These are phyloP conservation scores for Penaeus chinensis DNA, from an alignment of 1,140 invertebrate genomes.

Conservation along the genomic window DNA sequence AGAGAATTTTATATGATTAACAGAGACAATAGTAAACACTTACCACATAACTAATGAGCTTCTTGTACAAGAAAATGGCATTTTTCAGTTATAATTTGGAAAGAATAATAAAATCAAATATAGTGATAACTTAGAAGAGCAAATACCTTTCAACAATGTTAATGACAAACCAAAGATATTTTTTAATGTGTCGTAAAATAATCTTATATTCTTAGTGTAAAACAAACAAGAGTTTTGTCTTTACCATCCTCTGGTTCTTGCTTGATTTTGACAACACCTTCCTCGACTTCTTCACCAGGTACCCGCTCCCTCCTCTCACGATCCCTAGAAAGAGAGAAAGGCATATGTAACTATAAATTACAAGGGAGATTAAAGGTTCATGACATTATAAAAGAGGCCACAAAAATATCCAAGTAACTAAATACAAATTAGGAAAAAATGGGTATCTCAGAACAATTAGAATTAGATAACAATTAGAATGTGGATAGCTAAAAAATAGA, in stretches of 20 bases:
- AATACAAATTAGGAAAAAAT: too few species aligned
- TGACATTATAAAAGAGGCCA: not conserved
- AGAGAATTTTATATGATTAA: not conserved
- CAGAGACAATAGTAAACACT: not conserved
- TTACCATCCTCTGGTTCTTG: slow-evolving; percentile 64
- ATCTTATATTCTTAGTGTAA: slow-evolving; percentile 2
- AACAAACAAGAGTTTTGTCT: not conserved
- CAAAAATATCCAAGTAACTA: not conserved
- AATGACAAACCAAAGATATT: not conserved
- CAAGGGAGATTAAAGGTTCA: too few species aligned
- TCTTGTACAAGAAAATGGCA: too few species aligned
- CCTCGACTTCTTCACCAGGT: slow-evolving; percentile 58
- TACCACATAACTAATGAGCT: not conserved
- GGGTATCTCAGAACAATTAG: too few species aligned
- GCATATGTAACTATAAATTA: too few species aligned
- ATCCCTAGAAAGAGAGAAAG: slow-evolving; percentile 35
- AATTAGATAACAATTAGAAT: too few species aligned
- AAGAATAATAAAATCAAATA: too few species aligned
- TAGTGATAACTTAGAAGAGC: not conserved
- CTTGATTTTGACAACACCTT: slow-evolving; percentile 63
- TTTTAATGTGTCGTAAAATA: not conserved
- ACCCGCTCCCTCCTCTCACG: slow-evolving; percentile 54
- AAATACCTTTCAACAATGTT: not conserved
- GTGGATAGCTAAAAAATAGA: too few species aligned
- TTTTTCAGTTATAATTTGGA: too few species aligned